Evolutionary conservation across 2,888 invertebrate species (phyloP).

Genomic region (Lypha dubia): DNA sequence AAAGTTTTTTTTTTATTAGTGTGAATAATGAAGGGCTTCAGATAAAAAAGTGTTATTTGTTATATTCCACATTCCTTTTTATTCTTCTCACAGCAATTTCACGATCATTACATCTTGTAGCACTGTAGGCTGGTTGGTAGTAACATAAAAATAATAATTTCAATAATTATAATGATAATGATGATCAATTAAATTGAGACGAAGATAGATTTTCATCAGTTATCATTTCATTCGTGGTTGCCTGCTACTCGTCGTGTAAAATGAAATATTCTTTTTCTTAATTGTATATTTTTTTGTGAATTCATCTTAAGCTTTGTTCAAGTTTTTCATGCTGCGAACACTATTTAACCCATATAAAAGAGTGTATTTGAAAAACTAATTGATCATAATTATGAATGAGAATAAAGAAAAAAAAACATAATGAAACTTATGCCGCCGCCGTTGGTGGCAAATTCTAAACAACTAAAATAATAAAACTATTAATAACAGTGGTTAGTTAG

Average conservation of each 20-base stretch:
- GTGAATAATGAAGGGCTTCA: conserved; percentile 28
- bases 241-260: not conserved
- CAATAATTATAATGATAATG: conserved; percentile 2
- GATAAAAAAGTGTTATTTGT: conserved; percentile 19
- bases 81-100: conserved; percentile 44
- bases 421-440: conserved; percentile 55
- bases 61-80: conserved; percentile 1
- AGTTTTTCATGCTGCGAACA: not conserved
- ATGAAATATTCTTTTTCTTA: not conserved
- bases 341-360: conserved; percentile 53
- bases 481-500: conserved; percentile 28
- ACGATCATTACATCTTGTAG: conserved; percentile 10
- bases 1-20: conserved; percentile 53
- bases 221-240: not conserved
- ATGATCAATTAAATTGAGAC: conserved; percentile 52
- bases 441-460: conserved; percentile 52
- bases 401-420: not conserved
- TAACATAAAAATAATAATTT: not conserved
- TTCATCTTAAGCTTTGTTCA: conserved; percentile 3
- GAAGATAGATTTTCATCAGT: conserved; percentile 1
- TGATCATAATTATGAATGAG: conserved; percentile 58
- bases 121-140: not conserved
- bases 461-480: conserved; percentile 35
- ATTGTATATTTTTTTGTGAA: not conserved
- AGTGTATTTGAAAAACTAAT: conserved; percentile 58